Evolutionary conservation across 2,113 vertebrate species (phyloP), one percentile per base, ranked within the genome.

Genomic region (Boulengeromyrus knoepffleri): DNA sequence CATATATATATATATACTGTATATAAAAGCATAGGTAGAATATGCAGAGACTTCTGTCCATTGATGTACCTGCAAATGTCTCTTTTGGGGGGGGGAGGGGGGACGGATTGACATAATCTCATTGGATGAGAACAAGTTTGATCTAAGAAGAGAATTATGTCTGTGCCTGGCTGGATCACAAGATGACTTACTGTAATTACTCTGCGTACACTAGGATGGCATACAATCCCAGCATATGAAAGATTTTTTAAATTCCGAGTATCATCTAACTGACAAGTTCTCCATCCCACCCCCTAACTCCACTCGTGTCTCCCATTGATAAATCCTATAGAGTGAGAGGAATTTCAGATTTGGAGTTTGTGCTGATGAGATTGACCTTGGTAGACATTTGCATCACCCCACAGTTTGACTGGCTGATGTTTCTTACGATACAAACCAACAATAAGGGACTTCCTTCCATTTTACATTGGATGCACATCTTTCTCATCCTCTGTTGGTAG

Each of bases 401-500:
- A 1, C 49, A 24, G 47, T 83, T 45, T 53, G 17, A 15, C 50
- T 13, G 31, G 74, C 31, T 21, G 49, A 52, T 17, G 3, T 21
- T 27, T 21, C 3, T 27, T 21, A 45, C 1, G 8, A n/a, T 10
- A 52, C 62, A 24, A 19, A 56, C 10, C 88, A 80, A 80, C 31
- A 56, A 27, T 12, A 42, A 27, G 10, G 58, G 42, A 24, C 36
- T n/a, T 47, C 13, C 9, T 42, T 49, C 21, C 88, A 53, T 27
- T 39, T 89, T 53, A 42, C 9, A 52, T 50, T 88, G 58, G 92
- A 88, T 93, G 89, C 53, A 24, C 12, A 36, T n/a, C 19, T 56
- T 87, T 17, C 47, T 36, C n/a, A 36, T 53, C 45, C 1, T 42
- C n/a, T 91, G 36, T 93, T 90, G 90, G 58, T 89, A 98, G 97